A percentile compares a stretch with the other conserved stretches of the same genome.
phyloP scores from a whole-genome alignment of 2,797 vertebrate species.

The Distichodus sexfasciatus region DNA sequence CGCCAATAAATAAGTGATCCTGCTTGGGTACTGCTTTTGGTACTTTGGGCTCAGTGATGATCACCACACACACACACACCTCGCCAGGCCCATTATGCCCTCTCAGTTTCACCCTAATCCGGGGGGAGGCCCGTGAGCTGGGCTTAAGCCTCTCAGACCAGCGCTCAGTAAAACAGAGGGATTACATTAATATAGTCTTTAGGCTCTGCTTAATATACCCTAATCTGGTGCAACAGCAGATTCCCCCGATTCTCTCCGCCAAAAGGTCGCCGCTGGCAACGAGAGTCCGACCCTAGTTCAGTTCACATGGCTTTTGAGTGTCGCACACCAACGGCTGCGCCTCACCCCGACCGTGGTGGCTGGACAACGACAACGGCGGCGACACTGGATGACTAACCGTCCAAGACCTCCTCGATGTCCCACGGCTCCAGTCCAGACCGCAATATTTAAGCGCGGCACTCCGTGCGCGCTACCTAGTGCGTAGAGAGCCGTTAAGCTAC shows the following conservation, averaged over 20 bases:
- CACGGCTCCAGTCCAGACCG: too few species aligned
- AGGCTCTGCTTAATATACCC: constrained; percentile 70
- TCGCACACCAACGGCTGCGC: too few species aligned
- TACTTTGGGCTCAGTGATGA: neutral
- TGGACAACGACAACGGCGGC: too few species aligned
- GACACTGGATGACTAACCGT: too few species aligned
- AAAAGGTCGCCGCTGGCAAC: constrained; percentile 56
- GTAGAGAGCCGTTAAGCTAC: too few species aligned
- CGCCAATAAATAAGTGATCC: too few species aligned
- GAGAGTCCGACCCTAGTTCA: constrained; percentile 60
- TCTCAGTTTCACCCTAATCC: constrained; percentile 78
- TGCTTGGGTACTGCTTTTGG: too few species aligned
- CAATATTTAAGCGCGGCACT: too few species aligned
- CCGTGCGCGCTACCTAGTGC: too few species aligned
- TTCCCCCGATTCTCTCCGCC: constrained; percentile 69
- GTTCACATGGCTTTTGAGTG: constrained; percentile 64
- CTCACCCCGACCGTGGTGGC: too few species aligned
- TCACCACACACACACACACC: constrained; percentile 20
- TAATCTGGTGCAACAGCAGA: constrained; percentile 77
- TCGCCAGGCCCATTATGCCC: constrained; percentile 59
- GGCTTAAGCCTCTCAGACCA: constrained; percentile 71
- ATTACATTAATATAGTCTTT: constrained; percentile 78
- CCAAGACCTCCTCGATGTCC: too few species aligned
- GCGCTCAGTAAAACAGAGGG: constrained; percentile 75
- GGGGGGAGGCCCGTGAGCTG: constrained; percentile 63